A percentile compares a stretch with the other conserved stretches of the same genome.
Evolutionary conservation across 1,140 invertebrate genomes (phyloP).

Genomic region (Drusus annulatus): DNA sequence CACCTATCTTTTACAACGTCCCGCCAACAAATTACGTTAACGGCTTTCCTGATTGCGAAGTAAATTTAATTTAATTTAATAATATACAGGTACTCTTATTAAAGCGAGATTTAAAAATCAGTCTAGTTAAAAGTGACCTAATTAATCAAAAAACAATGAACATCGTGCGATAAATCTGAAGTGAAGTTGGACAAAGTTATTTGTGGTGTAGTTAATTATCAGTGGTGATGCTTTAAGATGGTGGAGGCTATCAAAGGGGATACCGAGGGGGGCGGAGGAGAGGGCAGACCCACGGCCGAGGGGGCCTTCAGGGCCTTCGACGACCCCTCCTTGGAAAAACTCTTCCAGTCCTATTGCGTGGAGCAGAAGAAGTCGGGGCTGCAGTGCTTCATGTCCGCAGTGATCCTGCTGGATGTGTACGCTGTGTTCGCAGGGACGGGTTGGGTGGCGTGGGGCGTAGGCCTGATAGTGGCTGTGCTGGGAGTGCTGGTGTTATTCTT

Average conservation of each 20-base stretch:
- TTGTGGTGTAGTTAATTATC: neutral
- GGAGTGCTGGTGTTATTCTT: conserved; percentile 72
- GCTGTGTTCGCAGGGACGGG: conserved; percentile 74
- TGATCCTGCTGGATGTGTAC: conserved; percentile 76
- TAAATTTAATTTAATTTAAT: no score
- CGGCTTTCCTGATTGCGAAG: no score
- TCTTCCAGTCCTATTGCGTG: conserved; percentile 84
- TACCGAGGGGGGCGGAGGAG: conserved; percentile 23
- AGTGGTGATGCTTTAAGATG: conserved; percentile 44
- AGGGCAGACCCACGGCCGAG: neutral
- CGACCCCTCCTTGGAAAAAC: conserved; percentile 77
- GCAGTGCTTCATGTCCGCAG: conserved; percentile 79
- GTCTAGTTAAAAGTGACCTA: no score
- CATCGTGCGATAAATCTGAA: neutral
- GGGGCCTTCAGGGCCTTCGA: conserved; percentile 60
- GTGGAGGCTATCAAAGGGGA: conserved; percentile 31
- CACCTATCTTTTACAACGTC: no score
- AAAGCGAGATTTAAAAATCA: no score
- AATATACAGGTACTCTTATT: no score
- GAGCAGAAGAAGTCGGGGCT: conserved; percentile 84
- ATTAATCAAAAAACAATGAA: no score
- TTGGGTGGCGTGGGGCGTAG: conserved; percentile 62
- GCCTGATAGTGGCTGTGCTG: conserved; percentile 62
- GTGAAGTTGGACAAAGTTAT: neutral
- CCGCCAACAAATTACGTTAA: no score